Base-by-base conservation (phyloP, 2,888 invertebrate species). In the Ophion costatus region DNA sequence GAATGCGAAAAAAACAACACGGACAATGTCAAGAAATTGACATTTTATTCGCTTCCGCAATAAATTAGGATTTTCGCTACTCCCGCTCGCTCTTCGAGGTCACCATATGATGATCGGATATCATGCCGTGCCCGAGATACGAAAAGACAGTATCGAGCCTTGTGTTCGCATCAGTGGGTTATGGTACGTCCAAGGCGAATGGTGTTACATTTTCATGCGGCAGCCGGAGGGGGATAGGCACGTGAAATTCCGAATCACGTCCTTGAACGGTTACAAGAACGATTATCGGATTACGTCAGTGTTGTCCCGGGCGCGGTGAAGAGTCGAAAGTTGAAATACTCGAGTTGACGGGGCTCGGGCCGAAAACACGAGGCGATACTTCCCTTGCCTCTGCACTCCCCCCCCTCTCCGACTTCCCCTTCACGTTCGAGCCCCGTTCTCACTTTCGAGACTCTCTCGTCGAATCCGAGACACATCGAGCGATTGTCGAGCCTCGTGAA, bases 401-500 rank as follows among this genome's bases (percentile, higher is more conserved):
- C 51, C 17, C 51, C 51, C 14, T 51, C 51, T 56, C 5, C 2
- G 14, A 51, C 7, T 56, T 1, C 14, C 67, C 20, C 64, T 64
- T 24, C 64, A 17, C 64, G 2, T 45, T 64, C 51, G 7, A 51
- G 14, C 17, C 38, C 9, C 22, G 66, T 69, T 78, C 78, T 78
- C 78, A 78, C 78, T 78, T 78, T 78, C 78, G 78, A 69, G 78
- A 78, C 20, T 57, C 56, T 38, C 17, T 59, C 67, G 22, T 67
- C 42, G 77, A 69, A 67, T 56, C 56, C 22, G 67, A 77, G 57
- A 70, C 59, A 20, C 29, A 78, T 78, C 78, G 78, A 78, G 61
- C 69, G 69, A 78, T 69, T 42, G 69, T 45, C 69, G 61, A 61
- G 69, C 57, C 42, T 24, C 57, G 78, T 51, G 69, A 29, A 64